Percentiles rank a stretch among this genome's conserved stretches.
These are phyloP conservation scores for Laticauda colubrina DNA, from an alignment of 2,113 vertebrate species.

Conservation along the genomic window DNA sequence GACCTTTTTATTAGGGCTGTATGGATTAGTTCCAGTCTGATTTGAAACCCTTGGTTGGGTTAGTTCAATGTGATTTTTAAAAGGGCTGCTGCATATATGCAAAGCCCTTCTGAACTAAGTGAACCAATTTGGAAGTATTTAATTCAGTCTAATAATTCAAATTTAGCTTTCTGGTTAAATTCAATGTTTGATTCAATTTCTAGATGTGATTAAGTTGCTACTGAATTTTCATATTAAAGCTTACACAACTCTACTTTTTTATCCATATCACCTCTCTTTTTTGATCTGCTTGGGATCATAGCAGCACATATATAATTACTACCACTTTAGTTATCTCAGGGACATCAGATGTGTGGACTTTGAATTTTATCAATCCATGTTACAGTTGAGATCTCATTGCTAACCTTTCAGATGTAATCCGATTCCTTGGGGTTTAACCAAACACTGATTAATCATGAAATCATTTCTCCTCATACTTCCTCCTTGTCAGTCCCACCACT, in stretches of 20 bases:
- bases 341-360: background rate
- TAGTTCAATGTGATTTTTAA: background rate
- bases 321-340: background rate
- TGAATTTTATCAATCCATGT: background rate
- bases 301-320: background rate
- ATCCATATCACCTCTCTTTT: background rate
- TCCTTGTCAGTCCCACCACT: slow-evolving; percentile 45
- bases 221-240: background rate
- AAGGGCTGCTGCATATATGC: background rate
- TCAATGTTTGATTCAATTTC: background rate
- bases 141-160: background rate
- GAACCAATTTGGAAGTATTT: background rate
- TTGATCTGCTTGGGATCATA: background rate
- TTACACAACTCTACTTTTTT: background rate
- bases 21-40: background rate
- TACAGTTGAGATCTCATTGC: background rate
- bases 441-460: slow-evolving; percentile 1
- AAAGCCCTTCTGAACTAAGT: background rate
- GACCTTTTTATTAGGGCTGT: background rate
- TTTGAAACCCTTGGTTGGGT: background rate
- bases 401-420: slow-evolving; percentile 1
- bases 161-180: background rate
- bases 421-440: background rate
- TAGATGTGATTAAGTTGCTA: background rate
- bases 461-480: background rate